Evolutionary conservation across 2,797 vertebrate species (phyloP), one percentile per base, ranked within the genome.

Genomic region (Buceros bicornis): DNA sequence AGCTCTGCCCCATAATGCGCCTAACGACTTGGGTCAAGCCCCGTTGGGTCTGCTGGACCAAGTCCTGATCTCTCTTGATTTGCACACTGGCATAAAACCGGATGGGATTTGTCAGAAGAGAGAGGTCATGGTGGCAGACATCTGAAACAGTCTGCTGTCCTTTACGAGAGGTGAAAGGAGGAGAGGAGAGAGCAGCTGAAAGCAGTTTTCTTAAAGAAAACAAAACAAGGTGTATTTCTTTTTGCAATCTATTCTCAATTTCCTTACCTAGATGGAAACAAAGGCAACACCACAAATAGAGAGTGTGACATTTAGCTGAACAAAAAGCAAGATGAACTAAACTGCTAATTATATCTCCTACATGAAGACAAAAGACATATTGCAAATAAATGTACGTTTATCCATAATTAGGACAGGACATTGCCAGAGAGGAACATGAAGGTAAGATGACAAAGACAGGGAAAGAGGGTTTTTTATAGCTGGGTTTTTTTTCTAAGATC

Each of bases 271-370:
- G 69, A 20, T 0, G 1, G 24, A 58, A 87, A 31, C 45, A 85
- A 62, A 2, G 0, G 15, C 71, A 76, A 43, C 51, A 35, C 11
- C 43, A 70, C 43, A 86, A 88, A 82, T 6, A 74, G 47, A 47
- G 54, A 33, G 28, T 6, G 22, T 74, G 83, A 58, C 64, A 89
- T 97, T 92, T 85, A 82, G 70, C 67, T 80, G 77, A 82, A 90
- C 40, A 70, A 64, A 96, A 91, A 77, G 31, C 73, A 90, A 95
- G 42, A 64, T 51, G 60, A 81, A 66, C 33, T 57, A 57, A 88
- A n/a, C 37, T 87, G 51, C 53, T 90, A 87, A 91, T 94, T 94
- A 82, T 18, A 89, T 47, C 31, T 89, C 29, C 45, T 43, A 31
- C 53, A 66, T 6, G 33, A 90, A 73, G 73, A 84, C 28, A 84